These are phyloP conservation scores for Halictus rubicundus DNA, from an alignment of 1,140 invertebrate species.

Conservation along the genomic window DNA sequence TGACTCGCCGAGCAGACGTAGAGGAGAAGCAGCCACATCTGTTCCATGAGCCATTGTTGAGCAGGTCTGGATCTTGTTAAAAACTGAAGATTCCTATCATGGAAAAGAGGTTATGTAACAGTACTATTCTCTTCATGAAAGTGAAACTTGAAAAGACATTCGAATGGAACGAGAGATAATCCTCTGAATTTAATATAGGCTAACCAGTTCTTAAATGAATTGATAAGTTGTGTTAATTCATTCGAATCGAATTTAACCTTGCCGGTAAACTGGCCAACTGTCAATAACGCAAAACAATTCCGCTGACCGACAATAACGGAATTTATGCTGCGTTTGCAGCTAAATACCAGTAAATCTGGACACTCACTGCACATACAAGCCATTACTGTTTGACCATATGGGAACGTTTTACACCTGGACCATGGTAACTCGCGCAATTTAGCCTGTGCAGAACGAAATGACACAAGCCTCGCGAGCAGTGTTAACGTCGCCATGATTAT, in stretches of 20 bases:
- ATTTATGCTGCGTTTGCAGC: background rate
- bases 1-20: too few relatives aligned
- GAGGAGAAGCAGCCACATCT: too few relatives aligned
- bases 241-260: conserved; percentile 4
- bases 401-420: conserved; percentile 41
- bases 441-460: conserved; percentile 57
- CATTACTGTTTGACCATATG: conserved; percentile 56
- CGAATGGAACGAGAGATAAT: background rate
- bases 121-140: background rate
- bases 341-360: background rate
- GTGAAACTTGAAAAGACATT: background rate
- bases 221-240: background rate
- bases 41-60: too few relatives aligned
- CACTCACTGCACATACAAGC: conserved; percentile 75
- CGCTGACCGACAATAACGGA: background rate
- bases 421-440: conserved; percentile 62
- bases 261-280: background rate
- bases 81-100: too few relatives aligned
- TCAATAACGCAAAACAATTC: background rate
- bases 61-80: too few relatives aligned
- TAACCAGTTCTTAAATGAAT: background rate
- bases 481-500: conserved; percentile 73
- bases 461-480: conserved; percentile 67
- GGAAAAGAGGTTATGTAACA: background rate
- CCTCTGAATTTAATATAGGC: background rate